Evolutionary conservation across 2,797 vertebrate species (phyloP), one percentile per base, ranked within the genome.

Genomic region (Loriculus beryllinus): DNA sequence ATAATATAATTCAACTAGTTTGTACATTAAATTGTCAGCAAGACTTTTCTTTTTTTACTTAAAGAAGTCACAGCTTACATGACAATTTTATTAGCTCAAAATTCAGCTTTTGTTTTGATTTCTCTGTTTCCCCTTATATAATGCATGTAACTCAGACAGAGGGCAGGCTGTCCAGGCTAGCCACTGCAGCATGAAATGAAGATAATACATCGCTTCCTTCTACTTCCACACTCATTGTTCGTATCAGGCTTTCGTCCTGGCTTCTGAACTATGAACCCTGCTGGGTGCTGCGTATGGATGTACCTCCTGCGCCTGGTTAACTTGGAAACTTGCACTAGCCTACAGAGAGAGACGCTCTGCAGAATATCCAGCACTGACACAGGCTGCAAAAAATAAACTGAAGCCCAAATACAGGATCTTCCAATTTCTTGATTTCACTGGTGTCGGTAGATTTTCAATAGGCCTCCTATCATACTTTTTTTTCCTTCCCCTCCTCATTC

Each of bases 391-490:
- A 93, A 93, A 92, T 37, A 92, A 89, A 89, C 81, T 42, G 65
- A 79, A 76, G 33, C 62, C 64, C 68, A 82, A 80, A 82, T 16
- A 71, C 67, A 87, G 40, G 60, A 94, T 76, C 72, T 85, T 92
- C 57, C 65, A 64, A 86, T 86, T 90, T 90, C 83, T 91, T 9
- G 1, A 92, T 94, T 96, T 95, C 86, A 42, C 63, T 88, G 78
- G 51, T 89, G 83, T 95, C 86, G 74, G 91, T 96, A 88, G 92
- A 90, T 95, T 96, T 97, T 95, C 96, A 95, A 95, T 94, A 95
- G 93, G 91, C 92, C 85, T 94, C 88, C 91, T 94, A 96, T 95
- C 92, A 75, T 92, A 69, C 47, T 37, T 87, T 64, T 84, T 90
- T 86, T 56, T 3, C 67, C 65, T 94, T 94, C 77, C 72, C 82